Conservation (phyloP, 2,797 vertebrate genomes). For the Tenualosa thibaudeaui region DNA sequence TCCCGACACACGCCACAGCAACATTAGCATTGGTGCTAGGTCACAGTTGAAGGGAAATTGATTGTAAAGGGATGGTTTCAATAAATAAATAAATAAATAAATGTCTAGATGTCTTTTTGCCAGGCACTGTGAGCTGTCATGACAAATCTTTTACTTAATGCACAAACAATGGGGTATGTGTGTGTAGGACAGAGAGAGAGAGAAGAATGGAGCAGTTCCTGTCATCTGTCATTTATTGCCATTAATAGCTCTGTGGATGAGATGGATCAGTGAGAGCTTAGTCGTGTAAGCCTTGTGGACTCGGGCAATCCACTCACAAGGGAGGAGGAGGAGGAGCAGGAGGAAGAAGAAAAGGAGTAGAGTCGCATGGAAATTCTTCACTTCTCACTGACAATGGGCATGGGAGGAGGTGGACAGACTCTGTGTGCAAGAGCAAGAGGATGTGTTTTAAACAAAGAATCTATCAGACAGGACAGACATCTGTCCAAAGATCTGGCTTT, state of each 20-base stretch:
- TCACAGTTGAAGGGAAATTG: not conserved
- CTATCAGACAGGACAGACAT: not conserved
- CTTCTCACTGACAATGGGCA: not conserved
- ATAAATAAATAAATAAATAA: not conserved
- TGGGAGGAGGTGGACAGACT: not conserved
- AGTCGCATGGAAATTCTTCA: not conserved
- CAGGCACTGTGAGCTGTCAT: not conserved
- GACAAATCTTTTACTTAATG: not conserved
- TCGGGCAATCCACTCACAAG: not conserved
- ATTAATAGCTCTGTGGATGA: not conserved
- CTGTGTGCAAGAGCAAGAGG: not conserved
- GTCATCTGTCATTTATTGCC: slow-evolving; percentile 1
- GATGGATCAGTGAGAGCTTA: not conserved
- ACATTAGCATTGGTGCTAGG: not conserved
- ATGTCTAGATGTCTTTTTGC: not conserved
- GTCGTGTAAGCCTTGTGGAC: not conserved
- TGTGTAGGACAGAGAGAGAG: not conserved
- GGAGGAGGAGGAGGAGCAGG: not conserved
- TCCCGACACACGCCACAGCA: not conserved
- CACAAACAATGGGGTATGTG: slow-evolving; percentile 30
- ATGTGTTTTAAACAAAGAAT: not conserved
- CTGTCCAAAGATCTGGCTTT: not conserved
- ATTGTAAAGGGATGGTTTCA: not conserved
- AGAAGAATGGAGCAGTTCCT: not conserved
- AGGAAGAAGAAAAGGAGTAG: not conserved